A percentile compares a stretch with the other conserved stretches of the same genome.
phyloP scores from a whole-genome alignment of 1,140 invertebrate genomes.

The Laodelphax striatellus region DNA sequence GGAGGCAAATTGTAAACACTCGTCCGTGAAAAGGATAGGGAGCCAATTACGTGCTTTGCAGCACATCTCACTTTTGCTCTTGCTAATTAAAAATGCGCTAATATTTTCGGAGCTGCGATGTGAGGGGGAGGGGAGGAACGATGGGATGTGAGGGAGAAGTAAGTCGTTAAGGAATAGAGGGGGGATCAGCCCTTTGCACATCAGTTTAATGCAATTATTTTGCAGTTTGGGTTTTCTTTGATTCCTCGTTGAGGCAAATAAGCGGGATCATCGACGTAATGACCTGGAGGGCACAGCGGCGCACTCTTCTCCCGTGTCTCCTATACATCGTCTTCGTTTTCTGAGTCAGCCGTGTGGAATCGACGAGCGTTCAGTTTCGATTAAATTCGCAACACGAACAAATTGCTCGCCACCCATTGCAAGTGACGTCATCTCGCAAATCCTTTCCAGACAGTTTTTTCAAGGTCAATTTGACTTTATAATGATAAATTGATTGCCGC shows the following conservation, averaged over 20 bases:
- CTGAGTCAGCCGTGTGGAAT: not conserved
- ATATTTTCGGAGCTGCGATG: not conserved
- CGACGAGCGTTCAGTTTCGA: not conserved
- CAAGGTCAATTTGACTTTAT: slow-evolving; percentile 3
- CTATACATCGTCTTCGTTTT: no score
- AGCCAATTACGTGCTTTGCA: no score
- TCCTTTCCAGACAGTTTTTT: not conserved
- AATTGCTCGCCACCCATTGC: no score
- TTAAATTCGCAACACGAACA: not conserved
- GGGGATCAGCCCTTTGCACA: not conserved
- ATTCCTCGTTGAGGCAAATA: not conserved
- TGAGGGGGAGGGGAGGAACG: not conserved
- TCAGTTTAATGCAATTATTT: not conserved
- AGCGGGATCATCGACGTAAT: not conserved
- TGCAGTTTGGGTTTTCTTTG: not conserved
- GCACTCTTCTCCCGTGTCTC: no score
- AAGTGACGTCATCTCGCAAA: not conserved
- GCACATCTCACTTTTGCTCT: no score
- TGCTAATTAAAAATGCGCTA: not conserved
- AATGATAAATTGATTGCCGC: not conserved
- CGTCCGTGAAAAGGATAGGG: no score
- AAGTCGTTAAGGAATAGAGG: no score
- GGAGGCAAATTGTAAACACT: no score
- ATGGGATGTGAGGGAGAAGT: no score
- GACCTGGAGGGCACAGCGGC: no score